A percentile compares a stretch with the other conserved stretches of the same genome.
phyloP scores from a whole-genome alignment of 2,113 vertebrate species.

The Suncus etruscus region DNA sequence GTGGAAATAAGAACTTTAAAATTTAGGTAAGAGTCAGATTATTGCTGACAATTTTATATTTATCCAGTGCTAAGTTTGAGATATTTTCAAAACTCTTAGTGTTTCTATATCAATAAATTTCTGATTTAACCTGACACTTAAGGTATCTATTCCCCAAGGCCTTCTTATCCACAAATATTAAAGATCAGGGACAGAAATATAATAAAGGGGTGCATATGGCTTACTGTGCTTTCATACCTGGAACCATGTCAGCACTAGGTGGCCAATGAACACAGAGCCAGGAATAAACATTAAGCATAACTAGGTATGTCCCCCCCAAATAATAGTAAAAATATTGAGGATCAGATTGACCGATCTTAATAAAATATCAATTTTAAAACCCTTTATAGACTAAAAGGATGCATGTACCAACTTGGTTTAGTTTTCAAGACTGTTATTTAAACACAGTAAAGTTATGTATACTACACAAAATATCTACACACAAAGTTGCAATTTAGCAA shows the following conservation, averaged over 20 bases:
- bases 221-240: no score
- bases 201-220: no score
- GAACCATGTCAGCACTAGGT: no score
- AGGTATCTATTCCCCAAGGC: background rate
- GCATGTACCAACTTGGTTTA: no score
- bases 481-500: background rate
- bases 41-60: background rate
- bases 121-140: background rate
- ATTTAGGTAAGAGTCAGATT: background rate
- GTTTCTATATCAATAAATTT: background rate
- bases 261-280: no score
- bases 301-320: no score
- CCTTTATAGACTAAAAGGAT: no score
- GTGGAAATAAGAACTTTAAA: slow-evolving; percentile 19
- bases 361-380: background rate
- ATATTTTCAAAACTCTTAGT: slow-evolving; percentile 20
- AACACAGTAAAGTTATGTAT: background rate
- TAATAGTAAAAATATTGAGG: no score
- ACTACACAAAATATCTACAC: background rate
- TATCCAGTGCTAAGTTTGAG: background rate
- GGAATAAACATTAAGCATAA: no score
- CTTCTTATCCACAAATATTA: background rate
- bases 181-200: background rate
- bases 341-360: background rate
- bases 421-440: slow-evolving; percentile 1